A percentile compares a stretch with the other conserved stretches of the same genome.
These are phyloP conservation scores for Abramis brama DNA, from an alignment of 2,113 vertebrate genomes.

Conservation along the genomic window DNA sequence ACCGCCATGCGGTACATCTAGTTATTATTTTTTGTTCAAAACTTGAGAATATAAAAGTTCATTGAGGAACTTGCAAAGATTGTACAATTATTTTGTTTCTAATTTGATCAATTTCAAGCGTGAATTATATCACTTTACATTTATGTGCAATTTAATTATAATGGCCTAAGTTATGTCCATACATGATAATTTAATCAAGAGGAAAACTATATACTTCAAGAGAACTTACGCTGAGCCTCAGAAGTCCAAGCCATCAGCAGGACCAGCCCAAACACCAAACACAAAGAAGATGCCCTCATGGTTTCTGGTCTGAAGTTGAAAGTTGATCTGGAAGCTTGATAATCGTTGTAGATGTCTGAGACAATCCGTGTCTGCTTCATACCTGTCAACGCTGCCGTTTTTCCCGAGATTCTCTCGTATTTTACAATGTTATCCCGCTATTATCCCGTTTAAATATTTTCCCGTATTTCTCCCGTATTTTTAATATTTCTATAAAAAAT, in stretches of 20 bases:
- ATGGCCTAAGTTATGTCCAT: background rate
- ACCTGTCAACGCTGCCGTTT: too few species aligned
- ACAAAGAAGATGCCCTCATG: conserved; percentile 36
- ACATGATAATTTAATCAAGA: background rate
- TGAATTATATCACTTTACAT: background rate
- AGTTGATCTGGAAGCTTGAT: background rate
- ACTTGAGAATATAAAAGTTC: background rate
- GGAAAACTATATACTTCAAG: background rate
- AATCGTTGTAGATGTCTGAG: background rate
- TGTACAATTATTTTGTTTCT: background rate
- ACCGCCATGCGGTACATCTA: too few species aligned
- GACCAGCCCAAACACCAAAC: conserved; percentile 10
- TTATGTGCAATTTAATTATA: background rate
- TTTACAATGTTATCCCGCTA: too few species aligned
- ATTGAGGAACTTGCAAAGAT: background rate
- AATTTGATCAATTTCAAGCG: background rate
- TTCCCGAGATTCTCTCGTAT: too few species aligned
- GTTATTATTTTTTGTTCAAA: too few species aligned
- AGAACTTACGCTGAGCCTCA: conserved; percentile 31
- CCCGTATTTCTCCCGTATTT: too few species aligned
- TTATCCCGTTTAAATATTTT: too few species aligned
- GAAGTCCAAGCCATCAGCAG: conserved; percentile 4
- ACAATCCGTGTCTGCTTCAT: background rate
- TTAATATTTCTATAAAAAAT: too few species aligned
- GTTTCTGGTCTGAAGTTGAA: background rate